Evolutionary conservation across 2,113 vertebrate genomes (phyloP), one percentile per base, ranked within the genome.

Genomic region (Ellobius talpinus): DNA sequence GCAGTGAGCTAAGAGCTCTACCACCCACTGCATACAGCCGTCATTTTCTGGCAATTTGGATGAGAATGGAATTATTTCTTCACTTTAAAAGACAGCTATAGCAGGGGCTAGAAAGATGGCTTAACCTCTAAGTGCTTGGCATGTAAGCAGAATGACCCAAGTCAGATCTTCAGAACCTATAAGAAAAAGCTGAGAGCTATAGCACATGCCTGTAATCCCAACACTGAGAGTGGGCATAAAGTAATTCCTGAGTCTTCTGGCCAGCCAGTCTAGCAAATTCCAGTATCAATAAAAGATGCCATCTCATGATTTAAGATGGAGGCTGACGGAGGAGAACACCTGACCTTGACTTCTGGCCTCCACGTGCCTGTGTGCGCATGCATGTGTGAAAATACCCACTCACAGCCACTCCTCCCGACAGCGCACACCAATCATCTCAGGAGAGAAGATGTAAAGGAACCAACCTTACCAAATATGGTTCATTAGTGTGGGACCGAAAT

Each of bases 31-130:
- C 85, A 73, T 81, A 93, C 24, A 24, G 21, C 7, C 19, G 14
- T 11, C 24, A 76, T 79, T 86, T 89, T 87, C 26, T 65, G 87
- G 26, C n/a, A 92, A n/a, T 63, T 84, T 58, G 33, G 9, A 55
- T 63, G 16, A 87, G 14, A 94, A 72, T 66, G n/a, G 29, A 96
- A 66, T 61, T 58, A 63, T 77, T 65, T 86, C 6, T 36, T 93
- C 65, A 70, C 29, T 70, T 92, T 65, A 82, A 89, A 87, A 70
- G 55, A 12, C 19, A 79, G 3, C 50, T 42, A 58, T 73, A 14
- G 14, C 7, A 85, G 58, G n/a, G 14, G 14, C 26, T 31, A 2
- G 26, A 29, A 65, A 85, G 2, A 17, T 85, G 16, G 16, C 39
- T 45, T 63, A 45, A 42, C 4, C 2, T 24, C 24, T 85, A 45